Evolutionary conservation across 2,113 vertebrate species (phyloP).

Genomic region (Accipiter cooperii): DNA sequence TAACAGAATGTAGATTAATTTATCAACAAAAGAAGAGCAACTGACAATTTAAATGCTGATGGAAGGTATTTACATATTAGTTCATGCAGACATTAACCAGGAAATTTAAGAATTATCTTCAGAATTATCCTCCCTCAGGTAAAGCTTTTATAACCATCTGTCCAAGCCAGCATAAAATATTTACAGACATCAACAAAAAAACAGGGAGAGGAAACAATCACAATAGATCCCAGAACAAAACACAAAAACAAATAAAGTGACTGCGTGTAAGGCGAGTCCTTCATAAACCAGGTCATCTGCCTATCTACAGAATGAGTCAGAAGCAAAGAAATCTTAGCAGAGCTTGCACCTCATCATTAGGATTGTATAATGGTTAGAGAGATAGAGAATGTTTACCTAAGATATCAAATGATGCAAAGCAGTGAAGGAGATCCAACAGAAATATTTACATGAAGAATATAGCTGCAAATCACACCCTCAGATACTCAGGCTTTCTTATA

Average conservation of each 20-base stretch:
- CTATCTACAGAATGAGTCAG: background rate
- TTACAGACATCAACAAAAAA: background rate
- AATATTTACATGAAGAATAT: background rate
- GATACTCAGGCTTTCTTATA: background rate
- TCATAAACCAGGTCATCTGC: background rate
- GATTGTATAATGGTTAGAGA: background rate
- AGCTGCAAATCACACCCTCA: background rate
- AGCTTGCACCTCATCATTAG: background rate
- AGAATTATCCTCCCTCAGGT: background rate
- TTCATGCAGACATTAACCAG: background rate
- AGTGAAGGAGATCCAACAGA: background rate
- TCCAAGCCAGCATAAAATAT: background rate
- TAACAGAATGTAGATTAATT: background rate
- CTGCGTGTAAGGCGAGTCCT: accelerated
- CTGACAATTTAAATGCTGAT: background rate
- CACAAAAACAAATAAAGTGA: background rate
- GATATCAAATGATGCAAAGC: background rate
- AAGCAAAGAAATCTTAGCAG: background rate
- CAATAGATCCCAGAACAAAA: background rate
- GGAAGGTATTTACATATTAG: background rate
- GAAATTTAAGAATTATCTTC: background rate
- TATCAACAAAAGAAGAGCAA: background rate
- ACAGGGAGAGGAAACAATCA: background rate
- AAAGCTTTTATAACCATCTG: background rate
- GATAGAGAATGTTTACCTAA: background rate